Evolutionary conservation across 2,888 invertebrate species (phyloP), one percentile per base, ranked within the genome.

Genomic region (Keiferia lycopersicella): DNA sequence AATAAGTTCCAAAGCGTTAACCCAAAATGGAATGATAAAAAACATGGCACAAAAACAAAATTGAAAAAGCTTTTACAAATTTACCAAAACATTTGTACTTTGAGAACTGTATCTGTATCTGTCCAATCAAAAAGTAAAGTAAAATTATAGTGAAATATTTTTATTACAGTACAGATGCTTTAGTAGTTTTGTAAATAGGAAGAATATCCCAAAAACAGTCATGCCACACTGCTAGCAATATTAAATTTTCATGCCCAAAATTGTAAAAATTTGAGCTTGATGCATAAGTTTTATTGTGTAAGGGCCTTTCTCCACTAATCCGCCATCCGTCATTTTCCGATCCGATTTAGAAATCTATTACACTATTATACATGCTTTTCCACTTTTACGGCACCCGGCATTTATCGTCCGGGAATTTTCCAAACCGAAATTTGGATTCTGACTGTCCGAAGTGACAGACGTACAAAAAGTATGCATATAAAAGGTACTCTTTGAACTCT

Each of bases 201-300:
- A 68, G 67, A 34, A 34, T 8, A 34, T 8, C 45, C 41, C 26
- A 59, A 61, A 68, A 61, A 69, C 64, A 67, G 63, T 63, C 77
- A 78, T 75, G 73, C 76, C 70, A 68, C 69, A 67, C 61, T 63
- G 62, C 30, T 38, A 38, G 57, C 38, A 18, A 57, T 38, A 26
- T 34, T 20, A 22, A 62, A 16, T 62, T 22, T 57, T 48, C 12
- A 45, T 53, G 51, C 51, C 14, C 51, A 53, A 2, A 53, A 14
- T 22, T 45, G 45, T 45, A 4, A 16, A 16, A 45, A 45, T 4
- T 34, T 34, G 45, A 16, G 45, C 6, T 4, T 4, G 45, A n/a
- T 14, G 2, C 14, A 41, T n/a, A 3, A 16, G 16, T 16, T 16
- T 45, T 45, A 2, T 16, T 45, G 45, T 14, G 41, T 41, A 41